These are phyloP conservation scores for Hucho hucho DNA, from an alignment of 2,113 vertebrate genomes.

Conservation along the genomic window DNA sequence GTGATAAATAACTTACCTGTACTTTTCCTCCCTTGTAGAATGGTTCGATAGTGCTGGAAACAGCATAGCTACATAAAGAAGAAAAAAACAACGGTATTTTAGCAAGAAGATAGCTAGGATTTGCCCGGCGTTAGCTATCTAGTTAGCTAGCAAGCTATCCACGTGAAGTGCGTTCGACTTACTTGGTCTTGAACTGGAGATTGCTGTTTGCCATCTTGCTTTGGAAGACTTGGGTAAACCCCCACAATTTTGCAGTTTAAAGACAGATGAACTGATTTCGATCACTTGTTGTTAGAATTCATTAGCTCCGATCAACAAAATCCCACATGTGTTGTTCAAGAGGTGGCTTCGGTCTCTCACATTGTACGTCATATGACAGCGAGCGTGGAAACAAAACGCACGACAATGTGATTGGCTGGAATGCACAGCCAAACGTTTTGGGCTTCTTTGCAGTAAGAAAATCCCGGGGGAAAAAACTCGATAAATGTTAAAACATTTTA, in stretches of 20 bases:
- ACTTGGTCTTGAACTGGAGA: slow-evolving; percentile 76
- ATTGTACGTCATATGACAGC: slow-evolving; percentile 45
- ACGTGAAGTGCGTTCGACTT: slow-evolving; percentile 37
- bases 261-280: neutral
- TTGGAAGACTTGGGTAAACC: neutral
- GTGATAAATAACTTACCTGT: slow-evolving; percentile 75
- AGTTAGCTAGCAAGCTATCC: neutral
- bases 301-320: slow-evolving; percentile 39
- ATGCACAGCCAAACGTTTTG: neutral
- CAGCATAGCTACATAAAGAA: slow-evolving; percentile 76
- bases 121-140: neutral
- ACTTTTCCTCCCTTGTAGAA: slow-evolving; percentile 96
- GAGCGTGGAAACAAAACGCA: neutral
- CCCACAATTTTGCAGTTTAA: neutral
- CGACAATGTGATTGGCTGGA: slow-evolving; percentile 49
- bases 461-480: neutral
- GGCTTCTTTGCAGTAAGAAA: neutral
- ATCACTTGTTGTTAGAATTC: slow-evolving; percentile 40
- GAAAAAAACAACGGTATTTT: neutral
- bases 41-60: slow-evolving; percentile 85
- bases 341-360: slow-evolving; percentile 47
- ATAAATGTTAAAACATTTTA: neutral
- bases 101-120: neutral
- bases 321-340: slow-evolving; percentile 54
- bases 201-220: slow-evolving; percentile 62